These are phyloP conservation scores for Drosophila jambulina DNA, from an alignment of 1,140 invertebrate genomes.

Conservation along the genomic window DNA sequence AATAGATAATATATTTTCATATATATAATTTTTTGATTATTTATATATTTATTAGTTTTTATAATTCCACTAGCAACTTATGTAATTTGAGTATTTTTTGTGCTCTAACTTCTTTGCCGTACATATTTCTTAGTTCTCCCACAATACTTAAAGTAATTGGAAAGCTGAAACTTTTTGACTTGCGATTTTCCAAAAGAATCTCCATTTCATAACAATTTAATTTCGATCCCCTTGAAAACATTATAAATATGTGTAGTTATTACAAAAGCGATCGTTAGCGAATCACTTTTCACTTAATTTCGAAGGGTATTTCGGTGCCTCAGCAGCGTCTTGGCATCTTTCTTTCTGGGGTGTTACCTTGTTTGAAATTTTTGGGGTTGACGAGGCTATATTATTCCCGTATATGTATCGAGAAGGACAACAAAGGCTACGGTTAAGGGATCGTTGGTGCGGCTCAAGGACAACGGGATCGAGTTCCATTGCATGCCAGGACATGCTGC, in stretches of 20 bases:
- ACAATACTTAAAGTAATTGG: not conserved
- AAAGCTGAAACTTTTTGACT: slow-evolving; percentile 26
- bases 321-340: slow-evolving; percentile 24
- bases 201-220: slow-evolving; percentile 11
- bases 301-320: slow-evolving; percentile 26
- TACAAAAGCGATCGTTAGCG: slow-evolving; percentile 33
- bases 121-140: not conserved
- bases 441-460: slow-evolving; percentile 63
- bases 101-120: not conserved
- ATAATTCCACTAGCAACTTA: not conserved
- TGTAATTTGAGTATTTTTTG: not conserved
- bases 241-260: slow-evolving; percentile 6
- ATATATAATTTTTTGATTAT: not conserved
- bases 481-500: slow-evolving; percentile 64
- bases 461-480: slow-evolving; percentile 49
- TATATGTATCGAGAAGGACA: slow-evolving; percentile 17
- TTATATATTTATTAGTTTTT: not conserved
- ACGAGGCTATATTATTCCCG: slow-evolving; percentile 18
- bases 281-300: slow-evolving; percentile 34
- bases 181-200: slow-evolving; percentile 3
- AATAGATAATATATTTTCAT: not conserved
- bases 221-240: slow-evolving; percentile 15
- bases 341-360: slow-evolving; percentile 28
- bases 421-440: slow-evolving; percentile 51
- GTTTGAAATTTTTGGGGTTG: slow-evolving; percentile 66